phyloP scores from a whole-genome alignment of 2,888 invertebrate species.

The Dasysyrphus tricinctus region DNA sequence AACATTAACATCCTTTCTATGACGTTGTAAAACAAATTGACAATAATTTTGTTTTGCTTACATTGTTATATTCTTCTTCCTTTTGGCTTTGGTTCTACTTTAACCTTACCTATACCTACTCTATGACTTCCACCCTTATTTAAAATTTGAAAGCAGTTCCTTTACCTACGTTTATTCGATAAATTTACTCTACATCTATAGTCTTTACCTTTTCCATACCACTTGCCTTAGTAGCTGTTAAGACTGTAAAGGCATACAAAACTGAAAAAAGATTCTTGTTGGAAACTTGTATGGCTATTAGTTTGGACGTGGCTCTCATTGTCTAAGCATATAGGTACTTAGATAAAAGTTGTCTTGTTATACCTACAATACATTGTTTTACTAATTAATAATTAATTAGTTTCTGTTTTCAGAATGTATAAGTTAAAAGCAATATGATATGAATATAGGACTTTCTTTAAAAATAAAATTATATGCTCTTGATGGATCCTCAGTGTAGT shows the following conservation, averaged over 20 bases:
- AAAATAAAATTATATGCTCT: neutral
- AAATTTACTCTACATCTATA: conserved; percentile 4
- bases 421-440: conserved; percentile 1
- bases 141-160: conserved; percentile 3
- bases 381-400: neutral
- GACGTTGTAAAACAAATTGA: conserved; percentile 32
- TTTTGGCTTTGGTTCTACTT: conserved; percentile 5
- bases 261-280: neutral
- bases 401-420: neutral
- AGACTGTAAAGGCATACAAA: neutral
- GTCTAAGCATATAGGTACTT: conserved; percentile 32
- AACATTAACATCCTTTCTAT: neutral
- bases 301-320: conserved; percentile 30
- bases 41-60: conserved; percentile 42
- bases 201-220: neutral
- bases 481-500: conserved; percentile 77
- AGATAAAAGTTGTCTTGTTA: neutral
- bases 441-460: neutral
- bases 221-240: neutral
- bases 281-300: conserved; percentile 35
- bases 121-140: conserved; percentile 25
- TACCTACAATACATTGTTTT: neutral
- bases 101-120: no score
- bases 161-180: conserved; percentile 18
- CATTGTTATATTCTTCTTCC: neutral